Base-by-base conservation (phyloP, 1,140 invertebrate genomes). In the Lasaia peninsularis region DNA sequence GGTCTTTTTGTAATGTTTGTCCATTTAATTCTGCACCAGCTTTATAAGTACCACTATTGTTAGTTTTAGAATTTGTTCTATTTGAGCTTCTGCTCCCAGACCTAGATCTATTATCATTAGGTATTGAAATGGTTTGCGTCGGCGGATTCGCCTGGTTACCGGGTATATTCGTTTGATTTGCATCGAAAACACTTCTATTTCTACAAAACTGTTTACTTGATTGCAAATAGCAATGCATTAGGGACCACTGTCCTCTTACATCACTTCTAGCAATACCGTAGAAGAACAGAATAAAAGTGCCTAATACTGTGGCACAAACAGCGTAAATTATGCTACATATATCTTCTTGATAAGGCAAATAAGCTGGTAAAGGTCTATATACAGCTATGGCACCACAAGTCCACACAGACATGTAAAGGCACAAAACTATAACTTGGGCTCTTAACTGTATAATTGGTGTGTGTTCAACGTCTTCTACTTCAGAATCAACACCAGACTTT, bases 261-360 rank as follows among this genome's bases (percentile, higher is more conserved):
- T 98, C 96, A 62, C 93, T 95, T 18, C 96, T 88, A 0, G 94
- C 94, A 32, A 97, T 91, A 52, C 95, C 96, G 75, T 96, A 97
- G 80, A 96, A 98, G 44, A 96, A 92, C 9, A 97, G 77, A 20
- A 96, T 93, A 74, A 97, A 98, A n/a, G 94, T 88, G 0, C 95
- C 96, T 49, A 97, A 86, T 10, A 93, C 86, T 20, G 92, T 92
- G 0, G 93, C 91, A 21, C 93, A 93, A 7, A 94, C 76, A 0
- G 93, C 93, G 71, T 96, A 98, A 9, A 94, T 69, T 52, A 95
- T 92, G 65, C 95, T 95, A 73, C 96, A 97, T 24, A 95, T 90
- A 28, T 94, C 92, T 71, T 95, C 94, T 72, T 95, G 93, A 65
- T 94, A 92, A 0, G 92, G 91, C 3, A 89, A 60, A 55, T 92